phyloP scores from a whole-genome alignment of 92 coral and sea anemone species.

The Virgularia gustaviana region DNA sequence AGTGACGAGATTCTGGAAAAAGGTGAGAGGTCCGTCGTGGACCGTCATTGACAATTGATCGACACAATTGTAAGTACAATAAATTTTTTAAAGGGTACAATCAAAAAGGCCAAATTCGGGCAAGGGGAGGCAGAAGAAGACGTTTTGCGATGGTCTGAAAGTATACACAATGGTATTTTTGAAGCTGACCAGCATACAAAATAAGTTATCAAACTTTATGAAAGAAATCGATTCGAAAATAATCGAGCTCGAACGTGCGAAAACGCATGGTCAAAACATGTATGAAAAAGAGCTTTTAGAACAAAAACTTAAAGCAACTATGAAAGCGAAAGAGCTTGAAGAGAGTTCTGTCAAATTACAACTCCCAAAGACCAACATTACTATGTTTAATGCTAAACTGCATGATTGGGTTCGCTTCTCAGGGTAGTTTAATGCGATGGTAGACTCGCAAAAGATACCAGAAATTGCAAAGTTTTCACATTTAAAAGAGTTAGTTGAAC shows the following conservation, averaged over 20 bases:
- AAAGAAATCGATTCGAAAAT: not conserved
- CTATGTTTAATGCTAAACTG: slow-evolving; percentile 10
- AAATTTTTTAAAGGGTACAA: not conserved
- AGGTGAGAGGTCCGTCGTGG: not conserved
- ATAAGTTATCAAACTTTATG: not conserved
- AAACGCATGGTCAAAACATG: not conserved
- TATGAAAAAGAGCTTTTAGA: not conserved
- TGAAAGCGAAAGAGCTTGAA: not conserved
- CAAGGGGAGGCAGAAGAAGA: no score
- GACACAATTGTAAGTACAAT: not conserved
- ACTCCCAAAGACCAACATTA: slow-evolving; percentile 26
- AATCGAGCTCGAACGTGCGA: not conserved
- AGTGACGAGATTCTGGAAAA: not conserved
- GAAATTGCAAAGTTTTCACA: slow-evolving; percentile 1
- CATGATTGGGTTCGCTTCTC: slow-evolving; percentile 38
- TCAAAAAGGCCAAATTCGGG: not conserved
- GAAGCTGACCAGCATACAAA: no score
- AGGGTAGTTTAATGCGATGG: slow-evolving; percentile 30
- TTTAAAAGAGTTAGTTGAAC: not conserved
- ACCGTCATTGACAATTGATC: not conserved
- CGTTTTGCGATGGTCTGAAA: no score
- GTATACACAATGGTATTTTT: no score
- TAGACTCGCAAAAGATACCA: slow-evolving; percentile 12
- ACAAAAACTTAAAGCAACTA: not conserved
- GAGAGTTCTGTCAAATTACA: not conserved